Evolutionary conservation across 37 sponge, comb jelly and placozoan genomes (phyloP), one percentile per base, ranked within the genome.

Genomic region (Dysidea cf. avara): DNA sequence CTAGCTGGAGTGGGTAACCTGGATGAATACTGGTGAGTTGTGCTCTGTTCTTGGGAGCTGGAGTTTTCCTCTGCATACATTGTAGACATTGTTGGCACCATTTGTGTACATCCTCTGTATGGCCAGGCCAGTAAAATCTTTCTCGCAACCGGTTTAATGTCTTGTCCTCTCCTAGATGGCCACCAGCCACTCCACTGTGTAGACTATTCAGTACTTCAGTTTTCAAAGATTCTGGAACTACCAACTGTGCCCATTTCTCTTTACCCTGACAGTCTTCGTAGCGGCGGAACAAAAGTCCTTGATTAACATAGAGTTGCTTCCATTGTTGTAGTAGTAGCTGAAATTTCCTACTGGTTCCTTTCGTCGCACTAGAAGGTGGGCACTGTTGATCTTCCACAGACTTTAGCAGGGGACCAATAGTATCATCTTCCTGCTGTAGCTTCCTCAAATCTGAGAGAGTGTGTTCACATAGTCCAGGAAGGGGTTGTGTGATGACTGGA

Each of bases 41-140:
- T 11, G 2, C 71, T 1, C 56, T 53, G 26, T 43, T 26, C 39
- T 55, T 53, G 4, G 56, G 7, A 14, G n/a, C n/a, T 18, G 71
- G 6, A 1, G 57, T 54, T 36, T 71, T 71, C 56, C 71, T 52
- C 32, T 0, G 14, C 0, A 14, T 2, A 34, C 71, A 71, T 3
- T 0, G 2, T 21, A 1, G 11, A 34, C 71, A 71, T 2, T 30
- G 3, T 3, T 21, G 57, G 13, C 57, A 71, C 31, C 24, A 54
- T 13, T 16, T 25, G 2, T 51, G 7, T 3, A 71, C 57, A 32
- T 71, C 71, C 7, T 53, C 43, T 0, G 5, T 32, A 34, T 53
- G 36, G 20, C 56, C 71, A 11, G 71, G 71, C 71, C 56, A 71
- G 37, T 71, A 71, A 71, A 71, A 71, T 0, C 71, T 0, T 30